phyloP scores from a whole-genome alignment of 2,113 vertebrate species.

The Macquaria ambigua region DNA sequence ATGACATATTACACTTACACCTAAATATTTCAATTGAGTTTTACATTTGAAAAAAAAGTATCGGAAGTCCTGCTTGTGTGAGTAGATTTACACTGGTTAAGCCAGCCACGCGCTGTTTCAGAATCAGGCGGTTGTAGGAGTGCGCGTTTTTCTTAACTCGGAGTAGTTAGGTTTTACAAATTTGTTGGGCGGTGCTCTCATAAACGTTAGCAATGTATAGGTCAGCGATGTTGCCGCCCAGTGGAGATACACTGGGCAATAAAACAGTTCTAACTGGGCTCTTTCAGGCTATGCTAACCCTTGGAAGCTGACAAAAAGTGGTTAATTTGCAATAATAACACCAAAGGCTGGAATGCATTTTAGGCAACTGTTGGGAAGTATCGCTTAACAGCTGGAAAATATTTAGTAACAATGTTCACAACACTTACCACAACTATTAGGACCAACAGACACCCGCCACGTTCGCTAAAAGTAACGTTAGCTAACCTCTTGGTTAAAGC shows the following conservation, averaged over 20 bases:
- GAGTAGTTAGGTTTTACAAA: background rate
- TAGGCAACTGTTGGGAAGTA: background rate
- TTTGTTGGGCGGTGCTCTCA: background rate
- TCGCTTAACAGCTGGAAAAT: background rate
- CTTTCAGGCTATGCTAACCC: background rate
- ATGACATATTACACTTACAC: rapidly evolving
- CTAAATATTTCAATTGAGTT: rapidly evolving
- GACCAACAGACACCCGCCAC: background rate
- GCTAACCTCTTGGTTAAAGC: conserved; percentile 15
- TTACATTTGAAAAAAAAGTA: background rate
- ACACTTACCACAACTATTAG: background rate
- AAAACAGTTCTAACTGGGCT: background rate
- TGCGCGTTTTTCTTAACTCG: background rate
- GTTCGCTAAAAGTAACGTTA: background rate
- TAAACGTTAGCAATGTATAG: background rate
- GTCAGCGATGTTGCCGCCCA: background rate
- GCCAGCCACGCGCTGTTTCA: background rate
- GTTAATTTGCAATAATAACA: background rate
- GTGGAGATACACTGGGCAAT: too few species aligned
- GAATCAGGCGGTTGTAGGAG: background rate
- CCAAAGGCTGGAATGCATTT: too few species aligned
- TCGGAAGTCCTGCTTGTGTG: conserved; percentile 37
- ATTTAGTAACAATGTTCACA: background rate
- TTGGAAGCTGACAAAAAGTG: background rate
- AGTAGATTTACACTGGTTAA: background rate